Base-by-base conservation (phyloP, 1,140 invertebrate genomes). In the Macrobrachium rosenbergii region DNA sequence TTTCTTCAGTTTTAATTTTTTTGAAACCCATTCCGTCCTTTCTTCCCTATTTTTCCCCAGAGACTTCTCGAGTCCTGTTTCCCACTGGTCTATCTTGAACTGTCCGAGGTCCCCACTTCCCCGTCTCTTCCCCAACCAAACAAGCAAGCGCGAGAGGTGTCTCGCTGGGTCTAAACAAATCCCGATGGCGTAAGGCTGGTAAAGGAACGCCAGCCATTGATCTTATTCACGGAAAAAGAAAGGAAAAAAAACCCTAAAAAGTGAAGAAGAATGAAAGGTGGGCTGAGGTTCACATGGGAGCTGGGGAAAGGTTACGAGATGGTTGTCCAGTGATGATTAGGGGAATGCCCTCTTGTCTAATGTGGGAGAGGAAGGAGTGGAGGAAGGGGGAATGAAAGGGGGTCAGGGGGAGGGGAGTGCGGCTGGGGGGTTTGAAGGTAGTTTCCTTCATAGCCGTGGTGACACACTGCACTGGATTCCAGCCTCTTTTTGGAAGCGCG, bases 261-360 rank as follows among this genome's bases (percentile, higher is more conserved):
- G 81, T 87, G 85, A 82, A 63, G 85, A 87, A 87, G 85, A 87
- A 87, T 81, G 78, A 87, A 82, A 87, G 85, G 69, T 87, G 85
- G 67, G 84, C 45, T 60, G 67, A 62, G 59, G 85, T 87, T 87
- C 85, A 87, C 85, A 87, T 79, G 85, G 85, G 85, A 82, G 64
- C 37, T 62, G 21, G 67, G 72, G 64, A 45, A 73, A 67, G 64
- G n/a, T 23, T n/a, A 52, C 10, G 11, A 62, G 77, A 28, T 16
- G 21, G 59, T 23, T n/a, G 59, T 10, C 67, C n/a, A 37, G 21
- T 52, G 52, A 52, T 52, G 52, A 52, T 52, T 52, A 52, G 52
- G 52, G 52, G 52, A 52, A 12, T 52, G 52, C 52, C 52, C 52
- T 52, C 52, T 8, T 52, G 52, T 52, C 52, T 52, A 28, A 43